phyloP scores from a whole-genome alignment of 2,797 vertebrate species.

The Pempheris klunzingeri region DNA sequence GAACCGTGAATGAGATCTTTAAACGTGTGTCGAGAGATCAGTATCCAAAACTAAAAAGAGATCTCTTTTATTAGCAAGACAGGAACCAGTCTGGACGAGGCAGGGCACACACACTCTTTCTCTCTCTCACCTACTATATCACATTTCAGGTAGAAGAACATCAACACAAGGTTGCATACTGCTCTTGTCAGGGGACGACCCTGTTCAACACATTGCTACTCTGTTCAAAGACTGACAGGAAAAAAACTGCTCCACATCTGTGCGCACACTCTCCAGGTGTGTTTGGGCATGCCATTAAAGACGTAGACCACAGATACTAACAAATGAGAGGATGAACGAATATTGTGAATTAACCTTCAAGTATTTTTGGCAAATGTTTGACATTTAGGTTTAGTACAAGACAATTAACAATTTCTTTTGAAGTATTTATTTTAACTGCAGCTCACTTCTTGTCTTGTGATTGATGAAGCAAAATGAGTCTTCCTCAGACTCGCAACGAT shows the following conservation, averaged over 20 bases:
- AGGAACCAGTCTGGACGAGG: conserved; percentile 77
- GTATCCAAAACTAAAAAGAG: conserved; percentile 83
- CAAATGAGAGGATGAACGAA: conserved; percentile 44
- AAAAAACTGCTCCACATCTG: conserved; percentile 52
- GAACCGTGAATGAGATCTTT: conserved; percentile 86
- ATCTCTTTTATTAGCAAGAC: conserved; percentile 84
- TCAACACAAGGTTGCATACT: conserved; percentile 67
- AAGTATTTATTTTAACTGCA: neutral
- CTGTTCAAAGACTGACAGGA: conserved; percentile 63
- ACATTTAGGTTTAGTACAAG: neutral
- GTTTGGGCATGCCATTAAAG: conserved; percentile 37
- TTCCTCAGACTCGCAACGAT: neutral
- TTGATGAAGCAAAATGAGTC: neutral
- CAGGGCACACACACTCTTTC: conserved; percentile 34
- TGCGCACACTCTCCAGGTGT: conserved; percentile 55
- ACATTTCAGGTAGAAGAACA: conserved; percentile 72
- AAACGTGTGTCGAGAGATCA: conserved; percentile 82
- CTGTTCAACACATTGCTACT: conserved; percentile 56
- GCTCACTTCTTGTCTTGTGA: conserved; percentile 1
- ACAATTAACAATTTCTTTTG: neutral
- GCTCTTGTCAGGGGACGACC: conserved; percentile 65
- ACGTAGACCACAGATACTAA: conserved; percentile 27
- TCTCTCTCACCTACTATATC: conserved; percentile 55
- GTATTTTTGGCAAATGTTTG: conserved; percentile 10
- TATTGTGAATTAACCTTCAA: neutral